Percentiles rank a stretch among this genome's conserved stretches.
These are phyloP conservation scores for Atta texana DNA, from an alignment of 1,140 invertebrate species.

Conservation along the genomic window DNA sequence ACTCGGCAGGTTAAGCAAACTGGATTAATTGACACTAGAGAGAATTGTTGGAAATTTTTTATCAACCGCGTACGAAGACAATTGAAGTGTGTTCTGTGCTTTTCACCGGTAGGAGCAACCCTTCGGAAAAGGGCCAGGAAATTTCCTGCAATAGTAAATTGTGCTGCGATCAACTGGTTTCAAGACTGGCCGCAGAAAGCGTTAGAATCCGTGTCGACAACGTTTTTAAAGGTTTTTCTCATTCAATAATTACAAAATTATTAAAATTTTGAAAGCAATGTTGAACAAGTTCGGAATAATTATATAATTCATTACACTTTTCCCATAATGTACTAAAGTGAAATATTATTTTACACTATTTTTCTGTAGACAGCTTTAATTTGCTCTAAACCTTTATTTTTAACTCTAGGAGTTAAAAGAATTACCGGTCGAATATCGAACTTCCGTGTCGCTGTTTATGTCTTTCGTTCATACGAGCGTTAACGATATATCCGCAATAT, in stretches of 20 bases:
- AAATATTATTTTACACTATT: not conserved
- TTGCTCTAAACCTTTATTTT: slow-evolving; percentile 3
- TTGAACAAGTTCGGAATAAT: not conserved
- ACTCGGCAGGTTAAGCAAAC: slow-evolving; percentile 88
- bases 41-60: slow-evolving; percentile 98
- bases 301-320: not conserved
- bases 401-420: slow-evolving; percentile 77
- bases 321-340: not conserved
- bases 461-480: slow-evolving; percentile 95
- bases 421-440: slow-evolving; percentile 74
- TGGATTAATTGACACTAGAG: slow-evolving; percentile 94
- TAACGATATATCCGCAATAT: slow-evolving; percentile 93
- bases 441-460: slow-evolving; percentile 94
- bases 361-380: not conserved
- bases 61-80: slow-evolving; percentile 94
- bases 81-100: slow-evolving; percentile 94
- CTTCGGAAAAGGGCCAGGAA: slow-evolving; percentile 94
- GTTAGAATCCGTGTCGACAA: slow-evolving; percentile 94
- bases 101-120: slow-evolving; percentile 95
- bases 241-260: not conserved
- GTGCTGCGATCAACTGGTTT: slow-evolving; percentile 98
- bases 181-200: slow-evolving; percentile 98
- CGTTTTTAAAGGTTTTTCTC: slow-evolving; percentile 89
- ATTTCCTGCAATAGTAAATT: slow-evolving; percentile 98
- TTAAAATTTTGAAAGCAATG: not conserved